Percentiles rank a stretch among this genome's conserved stretches.
phyloP scores from a whole-genome alignment of 1,140 invertebrate genomes.

The Xylocopa sonorina region DNA sequence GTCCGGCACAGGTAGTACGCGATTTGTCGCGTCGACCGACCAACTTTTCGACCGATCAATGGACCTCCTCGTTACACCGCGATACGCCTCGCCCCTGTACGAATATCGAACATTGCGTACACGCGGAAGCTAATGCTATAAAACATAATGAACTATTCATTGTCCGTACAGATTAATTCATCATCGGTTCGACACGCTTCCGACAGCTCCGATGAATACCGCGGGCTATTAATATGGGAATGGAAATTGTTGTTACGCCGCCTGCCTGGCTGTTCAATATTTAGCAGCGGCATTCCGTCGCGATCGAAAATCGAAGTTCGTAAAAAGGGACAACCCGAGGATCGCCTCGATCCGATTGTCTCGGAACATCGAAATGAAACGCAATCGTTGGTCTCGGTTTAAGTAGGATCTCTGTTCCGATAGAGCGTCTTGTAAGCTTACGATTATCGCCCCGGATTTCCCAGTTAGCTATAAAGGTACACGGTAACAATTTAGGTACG shows the following conservation, averaged over 20 bases:
- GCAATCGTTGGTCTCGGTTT: too few species aligned
- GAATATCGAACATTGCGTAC: not conserved
- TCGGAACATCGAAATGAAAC: too few species aligned
- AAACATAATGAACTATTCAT: slow-evolving; percentile 42
- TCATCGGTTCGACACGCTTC: not conserved
- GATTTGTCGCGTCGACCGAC: too few species aligned
- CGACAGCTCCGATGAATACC: not conserved
- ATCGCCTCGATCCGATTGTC: not conserved
- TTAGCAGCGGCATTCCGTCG: not conserved
- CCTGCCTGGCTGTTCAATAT: not conserved
- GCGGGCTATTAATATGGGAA: slow-evolving; percentile 2
- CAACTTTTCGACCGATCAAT: not conserved
- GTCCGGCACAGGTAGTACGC: too few species aligned
- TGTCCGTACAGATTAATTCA: slow-evolving; percentile 22
- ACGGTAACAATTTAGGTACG: not conserved
- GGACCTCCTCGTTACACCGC: not conserved
- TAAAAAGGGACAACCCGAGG: not conserved
- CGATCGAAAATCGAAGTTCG: not conserved
- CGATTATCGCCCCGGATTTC: too few species aligned
- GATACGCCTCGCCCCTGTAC: too few species aligned
- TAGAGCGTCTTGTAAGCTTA: too few species aligned
- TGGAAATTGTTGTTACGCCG: slow-evolving; percentile 13
- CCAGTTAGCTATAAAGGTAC: too few species aligned
- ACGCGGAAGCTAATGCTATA: slow-evolving; percentile 18
- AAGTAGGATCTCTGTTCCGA: too few species aligned